Evolutionary conservation across 1,140 invertebrate genomes (phyloP), one percentile per base, ranked within the genome.

Genomic region (Chrysomallon squamiferum): DNA sequence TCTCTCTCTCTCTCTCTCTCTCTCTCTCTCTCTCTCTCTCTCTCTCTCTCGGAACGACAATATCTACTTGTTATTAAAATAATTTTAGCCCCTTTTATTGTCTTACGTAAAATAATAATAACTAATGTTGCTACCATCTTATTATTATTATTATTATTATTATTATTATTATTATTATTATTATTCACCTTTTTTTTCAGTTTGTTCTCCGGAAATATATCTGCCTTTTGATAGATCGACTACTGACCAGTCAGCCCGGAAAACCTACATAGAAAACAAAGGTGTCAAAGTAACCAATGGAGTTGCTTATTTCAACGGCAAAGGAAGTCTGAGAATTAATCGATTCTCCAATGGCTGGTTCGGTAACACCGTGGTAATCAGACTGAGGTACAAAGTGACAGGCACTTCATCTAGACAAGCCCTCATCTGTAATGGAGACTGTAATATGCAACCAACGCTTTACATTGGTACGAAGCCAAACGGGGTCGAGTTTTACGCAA

Each of bases 401-500:
- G 61, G 27, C 18, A 15, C n/a, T 13, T 25, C 7, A 7, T 29
- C 22, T 13, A 54, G 52, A 15, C 61, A 70, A 49, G 64, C 68
- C 45, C 60, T 73, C 22, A 52, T 70, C 6, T 49, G 59, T 41
- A 73, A 73, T 45, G 71, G 71, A 13, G 68, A 70, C 64, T 73
- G 71, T 57, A 33, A 49, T 30, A 57, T 49, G 47, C n/a, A 25
- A 4, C 67, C 59, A 18, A 69, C 71, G 7, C 4, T 73, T 41
- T 60, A 47, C 35, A 58, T 70, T 15, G 69, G 64, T 33, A 41
- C 85, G 88, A 35, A 65, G 73, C 22, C 73, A 65, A 41, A 78
- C 88, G 45, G 80, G 84, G n/a, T 65, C 18, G 54, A 65, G 22
- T 72, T 72, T 58, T 68, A 62, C 49, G 65, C 45, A 2, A 57